Percentiles rank a stretch among this genome's conserved stretches.
These are phyloP conservation scores for Clarias pachynema DNA, from an alignment of 2,797 vertebrate genomes.

Conservation along the genomic window DNA sequence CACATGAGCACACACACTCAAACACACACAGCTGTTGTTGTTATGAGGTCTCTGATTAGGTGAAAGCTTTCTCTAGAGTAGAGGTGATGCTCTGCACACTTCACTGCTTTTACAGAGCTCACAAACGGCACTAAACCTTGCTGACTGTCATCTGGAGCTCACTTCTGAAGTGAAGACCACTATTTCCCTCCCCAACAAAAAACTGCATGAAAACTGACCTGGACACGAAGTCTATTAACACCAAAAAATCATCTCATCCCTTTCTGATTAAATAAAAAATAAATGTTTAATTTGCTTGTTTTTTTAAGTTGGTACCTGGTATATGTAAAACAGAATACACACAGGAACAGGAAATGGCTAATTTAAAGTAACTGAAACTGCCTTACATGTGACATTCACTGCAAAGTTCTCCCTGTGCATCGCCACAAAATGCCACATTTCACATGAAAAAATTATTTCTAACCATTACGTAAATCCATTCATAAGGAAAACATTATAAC, in stretches of 20 bases:
- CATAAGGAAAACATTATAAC: slow-evolving; percentile 14
- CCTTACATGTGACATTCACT: not conserved
- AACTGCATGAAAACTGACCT: slow-evolving; percentile 16
- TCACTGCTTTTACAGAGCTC: slow-evolving; percentile 42
- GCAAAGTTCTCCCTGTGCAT: not conserved
- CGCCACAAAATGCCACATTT: not conserved
- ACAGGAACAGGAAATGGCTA: not conserved
- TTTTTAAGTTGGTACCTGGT: not conserved
- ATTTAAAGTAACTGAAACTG: slow-evolving; percentile 1
- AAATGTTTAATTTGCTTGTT: no score
- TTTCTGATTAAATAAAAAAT: not conserved
- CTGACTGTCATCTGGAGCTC: slow-evolving; percentile 12
- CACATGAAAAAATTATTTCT: not conserved
- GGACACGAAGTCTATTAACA: slow-evolving; percentile 1
- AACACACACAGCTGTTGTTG: slow-evolving; percentile 31
- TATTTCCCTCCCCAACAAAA: not conserved
- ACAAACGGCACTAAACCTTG: slow-evolving; percentile 32
- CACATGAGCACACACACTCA: not conserved
- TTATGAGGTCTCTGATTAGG: slow-evolving; percentile 26
- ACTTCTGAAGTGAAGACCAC: not conserved
- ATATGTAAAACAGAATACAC: not conserved
- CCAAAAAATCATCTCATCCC: not conserved
- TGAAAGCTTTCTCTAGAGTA: slow-evolving; percentile 21
- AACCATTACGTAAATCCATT: not conserved
- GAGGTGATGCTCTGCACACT: slow-evolving; percentile 29